Base-by-base conservation (phyloP, 2,113 vertebrate species). In the Eupsittula cactorum region DNA sequence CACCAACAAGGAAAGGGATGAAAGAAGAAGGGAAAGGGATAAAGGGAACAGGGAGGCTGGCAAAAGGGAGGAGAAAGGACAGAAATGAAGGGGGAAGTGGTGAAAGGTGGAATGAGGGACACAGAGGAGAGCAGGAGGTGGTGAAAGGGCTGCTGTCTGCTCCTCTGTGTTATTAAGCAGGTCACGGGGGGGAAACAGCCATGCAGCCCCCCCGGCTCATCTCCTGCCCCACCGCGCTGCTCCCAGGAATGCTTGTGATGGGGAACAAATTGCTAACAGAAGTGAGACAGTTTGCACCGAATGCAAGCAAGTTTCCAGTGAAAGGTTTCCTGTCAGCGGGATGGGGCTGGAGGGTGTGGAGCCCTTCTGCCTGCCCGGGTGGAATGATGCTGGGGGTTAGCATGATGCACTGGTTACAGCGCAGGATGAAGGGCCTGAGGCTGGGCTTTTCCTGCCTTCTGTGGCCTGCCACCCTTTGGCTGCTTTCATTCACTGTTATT, bases 371-470 rank as follows among this genome's bases (percentile, higher is more conserved):
- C 64, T 55, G 65, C 27, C 9, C 83, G 78, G 87, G 85, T 60
- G 29, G 80, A 84, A 52, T 76, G 95, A 70, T 95, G 93, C 90
- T 16, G 33, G 3, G 74, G 82, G 80, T 92, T 95, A 88, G 86
- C 81, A 59, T 64, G 77, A 17, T n/a, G 93, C 82, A 2, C 25
- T 64, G 92, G 8, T 95, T 78, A 69, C 9, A 84, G 92, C 10
- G 2, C 91, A 23, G 97, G 76, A 69, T 90, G 60, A 95, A 91
- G 90, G 68, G 89, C 95, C 70, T 11, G 62, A 76, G 92, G 85
- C 79, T 42, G 70, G 75, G 53, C 79, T 92, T 95, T 95, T 95
- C 92, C 97, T 96, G 92, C 92, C 96, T 96, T 82, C 95, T 74
- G 52, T 84, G 86, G 94, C 29, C 94, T 94, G 93, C 94, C 90